Conservation (phyloP, 1,140 invertebrate genomes). For the Calycopis cecrops region DNA sequence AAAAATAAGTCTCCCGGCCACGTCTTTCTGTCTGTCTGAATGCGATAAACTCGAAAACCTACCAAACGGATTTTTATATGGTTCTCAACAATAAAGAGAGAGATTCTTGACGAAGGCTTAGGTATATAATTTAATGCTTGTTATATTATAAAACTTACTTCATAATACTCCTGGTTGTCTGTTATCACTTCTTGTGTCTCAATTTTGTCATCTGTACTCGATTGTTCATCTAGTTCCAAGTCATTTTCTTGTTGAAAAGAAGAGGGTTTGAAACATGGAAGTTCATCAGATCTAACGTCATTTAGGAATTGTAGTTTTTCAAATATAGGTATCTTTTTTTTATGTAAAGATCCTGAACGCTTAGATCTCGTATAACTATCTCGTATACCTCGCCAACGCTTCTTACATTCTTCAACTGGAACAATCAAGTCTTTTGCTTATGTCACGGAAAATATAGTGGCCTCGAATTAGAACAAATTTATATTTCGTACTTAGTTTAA, state of each 20-base stretch:
- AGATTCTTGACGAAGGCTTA: too few relatives aligned
- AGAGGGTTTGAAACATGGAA: neutral
- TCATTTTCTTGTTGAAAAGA: too few relatives aligned
- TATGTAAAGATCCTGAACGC: constrained; percentile 45
- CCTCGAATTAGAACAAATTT: too few relatives aligned
- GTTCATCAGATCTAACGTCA: constrained; percentile 28
- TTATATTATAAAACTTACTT: constrained; percentile 39
- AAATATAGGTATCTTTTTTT: constrained; percentile 47
- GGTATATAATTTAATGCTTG: too few relatives aligned
- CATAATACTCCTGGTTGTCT: constrained; percentile 66
- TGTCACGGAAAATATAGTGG: too few relatives aligned
- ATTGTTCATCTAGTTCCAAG: constrained; percentile 19
- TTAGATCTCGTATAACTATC: constrained; percentile 58
- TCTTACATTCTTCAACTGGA: constrained; percentile 68
- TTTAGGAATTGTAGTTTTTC: constrained; percentile 55
- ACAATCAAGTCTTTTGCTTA: constrained; percentile 22
- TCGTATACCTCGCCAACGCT: constrained; percentile 59
- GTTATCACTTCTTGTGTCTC: constrained; percentile 52
- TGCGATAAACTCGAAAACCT: too few relatives aligned
- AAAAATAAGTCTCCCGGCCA: too few relatives aligned
- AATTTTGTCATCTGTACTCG: constrained; percentile 27
- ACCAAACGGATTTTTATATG: too few relatives aligned
- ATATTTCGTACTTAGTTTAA: too few relatives aligned
- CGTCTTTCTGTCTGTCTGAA: too few relatives aligned
- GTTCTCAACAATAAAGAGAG: too few relatives aligned